Base-by-base conservation (phyloP, 2,888 invertebrate species). In the Rutpela maculata region DNA sequence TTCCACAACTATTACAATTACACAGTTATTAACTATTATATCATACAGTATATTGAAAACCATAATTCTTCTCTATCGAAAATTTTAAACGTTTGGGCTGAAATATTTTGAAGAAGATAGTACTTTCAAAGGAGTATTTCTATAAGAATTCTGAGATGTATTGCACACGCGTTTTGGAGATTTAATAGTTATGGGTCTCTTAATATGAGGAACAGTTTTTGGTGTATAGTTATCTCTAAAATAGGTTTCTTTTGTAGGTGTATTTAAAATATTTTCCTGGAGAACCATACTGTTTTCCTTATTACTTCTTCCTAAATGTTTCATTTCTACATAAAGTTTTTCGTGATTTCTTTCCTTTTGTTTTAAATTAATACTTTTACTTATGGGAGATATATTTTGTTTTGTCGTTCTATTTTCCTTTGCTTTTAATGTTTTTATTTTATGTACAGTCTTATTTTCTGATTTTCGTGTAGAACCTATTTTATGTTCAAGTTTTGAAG, bases 151-250 rank as follows among this genome's bases (percentile, higher is more conserved):
- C 12, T 85, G 85, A 11, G 92, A 91, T 0, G 93, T 90, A 50
- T 91, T 88, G 77, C 89, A 90, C 17, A 93, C 87, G 78, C 90
- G 90, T 84, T 92, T 92, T 0, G 93, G 92, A 4, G 93, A 91
- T 80, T 90, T 91, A 5, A 90, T 90, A 76, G 91, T 91, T 35
- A 94, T 88, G 10, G 92, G 89, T 85, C 92, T 93, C 83, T 93
- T 94, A 80, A 94, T 91, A 66, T 91, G 91, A 3, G 94, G 94
- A 3, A 91, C 90, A 26, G 80, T 85, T 78, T 86, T 90, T 68
- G 88, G 88, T 9, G 83, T 57, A 18, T 18, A 69, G 7, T 35
- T 69, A 57, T 69, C 57, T 35, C 35, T 6, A 57, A 12, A 4
- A 12, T 15, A 81, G 15, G 74, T 80, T 11, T 63, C 35, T 18